A percentile compares a stretch with the other conserved stretches of the same genome.
These are phyloP conservation scores for Dryobota labecula DNA, from an alignment of 2,888 invertebrate species.

Conservation along the genomic window DNA sequence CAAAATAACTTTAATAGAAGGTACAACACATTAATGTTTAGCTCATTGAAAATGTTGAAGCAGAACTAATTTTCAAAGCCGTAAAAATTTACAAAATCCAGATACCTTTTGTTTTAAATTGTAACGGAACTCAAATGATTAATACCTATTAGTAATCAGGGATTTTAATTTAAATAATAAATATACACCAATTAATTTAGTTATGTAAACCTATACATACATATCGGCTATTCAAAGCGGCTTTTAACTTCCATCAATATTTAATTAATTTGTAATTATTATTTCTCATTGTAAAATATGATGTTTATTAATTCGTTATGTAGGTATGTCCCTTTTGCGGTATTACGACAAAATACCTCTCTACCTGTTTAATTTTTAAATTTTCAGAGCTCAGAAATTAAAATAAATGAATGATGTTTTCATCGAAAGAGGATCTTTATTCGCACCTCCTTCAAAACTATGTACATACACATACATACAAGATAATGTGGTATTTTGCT, in stretches of 20 bases:
- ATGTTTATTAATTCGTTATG: neutral
- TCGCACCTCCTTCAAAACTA: too few species aligned
- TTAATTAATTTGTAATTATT: slow-evolving; percentile 1
- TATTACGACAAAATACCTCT: neutral
- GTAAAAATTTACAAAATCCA: too few species aligned
- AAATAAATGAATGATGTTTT: neutral
- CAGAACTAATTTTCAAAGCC: neutral
- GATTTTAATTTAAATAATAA: neutral
- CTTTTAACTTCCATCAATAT: slow-evolving; percentile 1
- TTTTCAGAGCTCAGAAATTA: neutral
- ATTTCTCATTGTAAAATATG: neutral
- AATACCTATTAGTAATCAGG: too few species aligned
- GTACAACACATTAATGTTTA: neutral
- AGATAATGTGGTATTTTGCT: too few species aligned
- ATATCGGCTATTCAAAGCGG: neutral
- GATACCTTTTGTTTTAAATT: neutral
- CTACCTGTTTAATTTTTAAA: neutral
- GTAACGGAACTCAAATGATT: neutral
- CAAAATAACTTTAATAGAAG: too few species aligned
- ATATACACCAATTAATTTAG: neutral
- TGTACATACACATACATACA: too few species aligned
- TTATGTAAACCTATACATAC: neutral
- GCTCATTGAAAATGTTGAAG: neutral
- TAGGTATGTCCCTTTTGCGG: too few species aligned
- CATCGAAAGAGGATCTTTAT: too few species aligned